Conservation (phyloP, 1,140 invertebrate genomes). For the Bombus impatiens region DNA sequence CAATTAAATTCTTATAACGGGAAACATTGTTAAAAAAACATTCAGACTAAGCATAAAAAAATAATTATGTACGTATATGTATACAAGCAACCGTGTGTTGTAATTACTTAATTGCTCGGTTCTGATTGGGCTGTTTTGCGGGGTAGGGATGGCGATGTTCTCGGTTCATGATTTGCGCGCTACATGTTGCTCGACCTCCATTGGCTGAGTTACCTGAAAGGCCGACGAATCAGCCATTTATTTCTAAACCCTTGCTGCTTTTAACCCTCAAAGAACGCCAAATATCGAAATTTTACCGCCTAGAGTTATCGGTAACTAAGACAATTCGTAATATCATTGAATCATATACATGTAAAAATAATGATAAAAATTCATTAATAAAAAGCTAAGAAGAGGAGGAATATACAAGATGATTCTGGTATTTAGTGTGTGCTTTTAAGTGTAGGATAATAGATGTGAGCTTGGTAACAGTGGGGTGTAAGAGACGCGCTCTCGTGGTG, state of each 20-base stretch:
- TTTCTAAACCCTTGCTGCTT: constrained; percentile 47
- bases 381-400: background rate
- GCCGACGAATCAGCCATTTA: constrained; percentile 57
- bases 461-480: constrained; percentile 40
- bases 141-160: constrained; percentile 23
- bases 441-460: background rate
- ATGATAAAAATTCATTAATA: background rate
- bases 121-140: constrained; percentile 54
- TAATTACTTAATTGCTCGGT: constrained; percentile 66
- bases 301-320: background rate
- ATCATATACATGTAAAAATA: background rate
- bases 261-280: constrained; percentile 25
- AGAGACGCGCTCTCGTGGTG: constrained; percentile 59
- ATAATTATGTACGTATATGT: background rate
- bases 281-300: constrained; percentile 41
- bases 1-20: background rate
- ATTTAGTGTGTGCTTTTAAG: background rate
- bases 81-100: background rate
- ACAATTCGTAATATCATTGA: background rate
- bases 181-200: constrained; percentile 31
- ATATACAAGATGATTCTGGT: background rate
- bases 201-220: constrained; percentile 52
- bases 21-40: background rate
- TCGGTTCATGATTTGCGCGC: constrained; percentile 54
- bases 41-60: background rate